These are phyloP conservation scores for Molossus molossus DNA, from an alignment of 2,797 vertebrate species.

Conservation along the genomic window DNA sequence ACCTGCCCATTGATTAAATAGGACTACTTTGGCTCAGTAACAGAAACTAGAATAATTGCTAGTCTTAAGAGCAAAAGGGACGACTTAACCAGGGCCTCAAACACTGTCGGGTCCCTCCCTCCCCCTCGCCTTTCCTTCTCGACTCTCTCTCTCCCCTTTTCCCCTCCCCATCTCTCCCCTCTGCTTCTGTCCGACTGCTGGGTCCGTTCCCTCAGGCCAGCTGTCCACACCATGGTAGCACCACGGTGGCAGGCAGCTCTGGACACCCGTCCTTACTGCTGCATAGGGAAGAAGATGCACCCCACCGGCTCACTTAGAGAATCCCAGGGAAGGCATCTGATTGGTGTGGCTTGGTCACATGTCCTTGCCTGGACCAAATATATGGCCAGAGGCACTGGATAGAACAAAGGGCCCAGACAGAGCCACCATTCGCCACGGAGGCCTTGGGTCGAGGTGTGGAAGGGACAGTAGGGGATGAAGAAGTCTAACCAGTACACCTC, in stretches of 20 bases:
- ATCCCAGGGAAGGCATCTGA: background rate
- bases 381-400: background rate
- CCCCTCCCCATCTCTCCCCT: background rate
- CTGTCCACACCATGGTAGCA: background rate
- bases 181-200: background rate
- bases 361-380: background rate
- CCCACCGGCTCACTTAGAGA: background rate
- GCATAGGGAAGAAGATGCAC: background rate
- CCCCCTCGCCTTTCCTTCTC: background rate
- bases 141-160: background rate
- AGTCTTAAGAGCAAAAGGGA: background rate
- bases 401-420: background rate
- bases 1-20: fast-evolving
- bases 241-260: background rate
- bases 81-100: background rate
- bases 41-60: background rate
- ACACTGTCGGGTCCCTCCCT: background rate
- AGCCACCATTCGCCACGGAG: background rate
- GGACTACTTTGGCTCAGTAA: background rate
- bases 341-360: background rate
- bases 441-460: background rate
- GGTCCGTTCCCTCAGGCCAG: background rate
- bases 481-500: background rate
- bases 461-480: background rate
- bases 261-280: background rate